These are phyloP conservation scores for Cercopithecus diana DNA, from an alignment of 2,797 vertebrate species.

Conservation along the genomic window DNA sequence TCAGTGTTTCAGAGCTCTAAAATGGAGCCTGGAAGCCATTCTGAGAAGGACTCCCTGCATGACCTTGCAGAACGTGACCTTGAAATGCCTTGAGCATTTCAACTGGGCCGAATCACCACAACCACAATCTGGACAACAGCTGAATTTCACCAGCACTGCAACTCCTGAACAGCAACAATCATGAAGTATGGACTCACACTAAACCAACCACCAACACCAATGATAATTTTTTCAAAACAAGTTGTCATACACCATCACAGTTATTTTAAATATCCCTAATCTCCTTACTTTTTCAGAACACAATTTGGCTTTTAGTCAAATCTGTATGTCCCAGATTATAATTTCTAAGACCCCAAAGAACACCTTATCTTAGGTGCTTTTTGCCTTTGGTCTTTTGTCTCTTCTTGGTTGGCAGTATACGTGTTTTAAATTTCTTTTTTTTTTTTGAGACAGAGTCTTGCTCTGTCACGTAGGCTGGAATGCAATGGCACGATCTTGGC, in stretches of 20 bases:
- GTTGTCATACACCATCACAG: background rate
- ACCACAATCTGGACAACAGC: background rate
- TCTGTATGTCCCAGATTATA: background rate
- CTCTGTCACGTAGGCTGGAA: background rate
- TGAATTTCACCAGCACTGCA: background rate
- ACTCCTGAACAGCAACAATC: background rate
- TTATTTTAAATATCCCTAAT: background rate
- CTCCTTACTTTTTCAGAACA: background rate
- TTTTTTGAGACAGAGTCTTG: background rate
- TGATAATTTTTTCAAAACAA: background rate
- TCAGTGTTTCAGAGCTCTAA: background rate
- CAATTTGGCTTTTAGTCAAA: background rate
- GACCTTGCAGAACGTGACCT: background rate
- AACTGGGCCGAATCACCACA: background rate
- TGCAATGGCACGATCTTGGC: background rate
- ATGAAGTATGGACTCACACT: background rate
- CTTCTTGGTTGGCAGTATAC: background rate
- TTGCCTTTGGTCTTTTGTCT: background rate
- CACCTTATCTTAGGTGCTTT: background rate
- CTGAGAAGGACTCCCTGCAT: background rate
- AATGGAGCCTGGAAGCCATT: background rate
- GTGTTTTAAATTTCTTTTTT: background rate
- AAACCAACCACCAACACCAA: background rate
- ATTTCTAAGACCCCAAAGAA: background rate
- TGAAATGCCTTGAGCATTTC: background rate